These are phyloP conservation scores for Sympetrum striolatum DNA, from an alignment of 2,888 invertebrate genomes.

Conservation along the genomic window DNA sequence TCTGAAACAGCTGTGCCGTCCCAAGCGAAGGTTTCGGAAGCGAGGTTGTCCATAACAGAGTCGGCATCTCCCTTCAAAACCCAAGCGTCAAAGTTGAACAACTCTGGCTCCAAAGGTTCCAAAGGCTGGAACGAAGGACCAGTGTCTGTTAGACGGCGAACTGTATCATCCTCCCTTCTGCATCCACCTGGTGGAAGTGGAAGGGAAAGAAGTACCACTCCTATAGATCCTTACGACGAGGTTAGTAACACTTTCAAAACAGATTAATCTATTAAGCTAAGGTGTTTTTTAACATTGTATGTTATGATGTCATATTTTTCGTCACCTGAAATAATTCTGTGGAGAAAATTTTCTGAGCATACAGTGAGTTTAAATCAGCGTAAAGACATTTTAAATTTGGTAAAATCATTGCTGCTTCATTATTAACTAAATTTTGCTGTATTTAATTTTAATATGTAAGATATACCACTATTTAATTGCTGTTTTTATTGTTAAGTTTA, in stretches of 20 bases:
- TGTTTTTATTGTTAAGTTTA: too few species aligned
- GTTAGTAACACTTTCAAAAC: not conserved
- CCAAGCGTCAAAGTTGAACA: slow-evolving; percentile 10
- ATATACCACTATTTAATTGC: too few species aligned
- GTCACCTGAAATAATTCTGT: not conserved
- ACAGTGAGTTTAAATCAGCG: too few species aligned
- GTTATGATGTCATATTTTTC: not conserved
- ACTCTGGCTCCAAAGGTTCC: not conserved
- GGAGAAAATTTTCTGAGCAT: not conserved
- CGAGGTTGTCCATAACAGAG: not conserved
- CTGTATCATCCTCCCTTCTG: not conserved
- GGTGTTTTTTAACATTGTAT: not conserved
- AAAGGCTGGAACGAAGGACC: not conserved
- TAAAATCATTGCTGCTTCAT: too few species aligned
- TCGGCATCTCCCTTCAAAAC: not conserved
- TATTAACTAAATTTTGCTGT: too few species aligned
- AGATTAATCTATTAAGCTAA: not conserved
- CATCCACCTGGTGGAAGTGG: not conserved
- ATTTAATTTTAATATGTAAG: too few species aligned
- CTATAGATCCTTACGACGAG: slow-evolving; percentile 12
- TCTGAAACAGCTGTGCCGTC: not conserved
- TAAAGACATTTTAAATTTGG: too few species aligned
- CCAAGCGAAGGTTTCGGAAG: not conserved
- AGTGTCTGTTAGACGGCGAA: not conserved
- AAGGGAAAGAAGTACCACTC: slow-evolving; percentile 4